Base-by-base conservation (phyloP, 2,113 vertebrate genomes). In the Hyla sarda region DNA sequence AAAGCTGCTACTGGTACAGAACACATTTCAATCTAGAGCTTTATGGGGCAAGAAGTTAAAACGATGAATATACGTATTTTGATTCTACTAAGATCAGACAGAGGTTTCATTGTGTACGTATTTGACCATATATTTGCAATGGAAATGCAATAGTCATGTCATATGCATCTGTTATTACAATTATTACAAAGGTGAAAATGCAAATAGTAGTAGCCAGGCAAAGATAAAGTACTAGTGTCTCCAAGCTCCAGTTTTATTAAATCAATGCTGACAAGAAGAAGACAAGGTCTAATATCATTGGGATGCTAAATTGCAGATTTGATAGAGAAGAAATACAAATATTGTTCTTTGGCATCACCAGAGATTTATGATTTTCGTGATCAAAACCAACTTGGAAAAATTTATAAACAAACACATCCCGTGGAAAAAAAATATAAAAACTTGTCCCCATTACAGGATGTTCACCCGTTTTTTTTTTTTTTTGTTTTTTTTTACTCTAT, bases 61-160 rank as follows among this genome's bases (percentile, higher is more conserved):
- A 81, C 28, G 12, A 81, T 60, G 78, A 81, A 62, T 81, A 81
- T 81, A 81, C 47, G 56, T 47, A 81, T 81, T 81, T 28, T 62
- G 17, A 81, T 81, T 65, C 13, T 62, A 12, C 14, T 28, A 56
- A 14, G 14, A 28, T 47, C 47, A 23, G 3, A 81, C n/a, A 47
- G 14, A 28, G 8, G n/a, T 60, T 47, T 17, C 21, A 62, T 62
- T 80, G 32, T 76, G 72, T 74, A 14, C 41, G 25, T 58, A 54
- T 54, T 28, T 8, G 2, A 77, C 28, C 8, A 77, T 77, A 77
- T 52, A 77, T 54, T 77, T 77, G 48, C 28, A 77, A 77, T 77
- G 32, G 77, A 41, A 80, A 80, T 80, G 41, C 54, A 80, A 13
- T 34, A 76, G 45, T 37, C 1, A 23, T 71, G 67, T 8, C 34